phyloP scores from a whole-genome alignment of 2,113 vertebrate genomes.

The Aplodontia rufa region DNA sequence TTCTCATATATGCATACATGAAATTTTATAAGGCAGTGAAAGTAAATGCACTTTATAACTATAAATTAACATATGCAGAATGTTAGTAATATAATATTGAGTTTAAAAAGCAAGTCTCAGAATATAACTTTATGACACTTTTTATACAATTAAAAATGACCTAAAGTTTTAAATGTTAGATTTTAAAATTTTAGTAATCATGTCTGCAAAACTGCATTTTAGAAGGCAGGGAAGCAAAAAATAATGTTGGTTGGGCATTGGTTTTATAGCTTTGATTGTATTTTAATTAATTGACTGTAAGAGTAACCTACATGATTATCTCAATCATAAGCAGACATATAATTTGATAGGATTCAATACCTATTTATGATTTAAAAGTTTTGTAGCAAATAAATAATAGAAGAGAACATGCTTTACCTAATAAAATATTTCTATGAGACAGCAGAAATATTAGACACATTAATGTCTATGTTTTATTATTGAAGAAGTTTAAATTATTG shows the following conservation, averaged over 20 bases:
- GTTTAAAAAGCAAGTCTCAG: not conserved
- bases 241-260: not conserved
- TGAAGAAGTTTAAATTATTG: not conserved
- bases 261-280: not conserved
- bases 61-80: not conserved
- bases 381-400: not conserved
- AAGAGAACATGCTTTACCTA: not conserved
- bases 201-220: not conserved
- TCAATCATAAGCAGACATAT: not conserved
- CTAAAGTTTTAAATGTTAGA: not conserved
- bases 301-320: not conserved
- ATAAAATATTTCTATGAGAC: not conserved
- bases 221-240: not conserved
- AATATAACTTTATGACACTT: not conserved
- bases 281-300: not conserved
- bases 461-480: not conserved
- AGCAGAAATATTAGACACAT: not conserved
- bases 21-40: not conserved
- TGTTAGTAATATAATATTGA: not conserved
- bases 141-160: not conserved
- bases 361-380: not conserved
- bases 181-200: not conserved
- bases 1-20: not conserved
- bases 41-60: not conserved
- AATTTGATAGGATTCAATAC: not conserved